A percentile compares a stretch with the other conserved stretches of the same genome.
Conservation (phyloP, 2,888 invertebrate genomes). For the Dasypolia templi region DNA sequence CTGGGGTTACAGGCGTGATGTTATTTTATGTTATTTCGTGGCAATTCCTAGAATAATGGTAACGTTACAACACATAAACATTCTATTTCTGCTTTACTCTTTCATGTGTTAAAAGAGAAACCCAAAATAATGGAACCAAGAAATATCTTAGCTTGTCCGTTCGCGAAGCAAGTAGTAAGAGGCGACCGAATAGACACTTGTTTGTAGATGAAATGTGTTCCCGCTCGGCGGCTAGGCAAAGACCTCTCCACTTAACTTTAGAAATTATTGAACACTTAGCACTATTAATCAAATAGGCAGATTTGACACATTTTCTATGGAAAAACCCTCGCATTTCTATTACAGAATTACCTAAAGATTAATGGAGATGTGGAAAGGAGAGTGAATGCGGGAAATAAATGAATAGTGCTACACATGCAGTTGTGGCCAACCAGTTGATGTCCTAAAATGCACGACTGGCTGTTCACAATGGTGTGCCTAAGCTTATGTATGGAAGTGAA, state of each 20-base stretch:
- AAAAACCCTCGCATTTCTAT: background rate
- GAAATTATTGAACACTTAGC: background rate
- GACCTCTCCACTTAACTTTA: background rate
- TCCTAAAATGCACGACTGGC: too few relatives aligned
- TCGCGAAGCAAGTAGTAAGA: slow-evolving; percentile 20
- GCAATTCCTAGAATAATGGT: slow-evolving; percentile 20
- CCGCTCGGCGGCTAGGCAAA: slow-evolving; percentile 16
- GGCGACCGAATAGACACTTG: slow-evolving; percentile 47
- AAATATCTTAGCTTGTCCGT: slow-evolving; percentile 39
- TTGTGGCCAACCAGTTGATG: too few relatives aligned
- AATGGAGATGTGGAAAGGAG: too few relatives aligned
- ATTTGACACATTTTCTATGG: background rate
- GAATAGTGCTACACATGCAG: too few relatives aligned
- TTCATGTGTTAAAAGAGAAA: slow-evolving; percentile 43
- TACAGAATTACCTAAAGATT: background rate
- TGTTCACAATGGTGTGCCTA: too few relatives aligned
- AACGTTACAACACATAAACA: slow-evolving; percentile 32
- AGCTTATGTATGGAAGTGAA: too few relatives aligned
- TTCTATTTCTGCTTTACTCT: slow-evolving; percentile 41
- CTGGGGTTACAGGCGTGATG: too few relatives aligned
- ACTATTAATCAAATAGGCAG: background rate
- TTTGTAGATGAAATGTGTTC: slow-evolving; percentile 46
- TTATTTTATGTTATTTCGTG: too few relatives aligned
- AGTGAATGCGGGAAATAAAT: too few relatives aligned
- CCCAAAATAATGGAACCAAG: slow-evolving; percentile 38